These are phyloP conservation scores for Nebria ingens DNA, from an alignment of 1,140 invertebrate species.

Conservation along the genomic window DNA sequence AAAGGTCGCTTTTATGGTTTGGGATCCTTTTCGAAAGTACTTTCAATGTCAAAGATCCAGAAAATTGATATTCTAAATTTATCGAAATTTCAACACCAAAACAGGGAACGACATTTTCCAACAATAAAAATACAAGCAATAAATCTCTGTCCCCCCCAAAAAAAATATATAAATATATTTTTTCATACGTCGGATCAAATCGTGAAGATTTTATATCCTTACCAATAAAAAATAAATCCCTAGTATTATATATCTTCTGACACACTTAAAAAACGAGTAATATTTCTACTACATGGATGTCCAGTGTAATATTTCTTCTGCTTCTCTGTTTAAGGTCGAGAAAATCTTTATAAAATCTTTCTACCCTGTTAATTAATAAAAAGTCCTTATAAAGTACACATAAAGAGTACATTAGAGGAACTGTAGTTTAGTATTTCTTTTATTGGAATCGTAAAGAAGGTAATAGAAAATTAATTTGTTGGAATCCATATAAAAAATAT, in stretches of 20 bases:
- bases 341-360: no score
- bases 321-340: neutral
- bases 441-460: no score
- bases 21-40: neutral
- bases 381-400: neutral
- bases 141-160: neutral
- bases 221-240: slow-evolving; percentile 7
- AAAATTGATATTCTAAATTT: neutral
- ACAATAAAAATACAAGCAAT: slow-evolving; percentile 1
- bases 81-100: neutral
- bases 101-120: no score
- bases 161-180: neutral
- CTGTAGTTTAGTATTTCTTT: neutral
- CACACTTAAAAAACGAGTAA: neutral
- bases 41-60: neutral
- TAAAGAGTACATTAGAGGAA: neutral
- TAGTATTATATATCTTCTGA: neutral
- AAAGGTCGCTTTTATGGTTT: neutral
- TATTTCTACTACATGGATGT: neutral
- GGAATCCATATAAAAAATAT: no score
- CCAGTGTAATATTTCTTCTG: neutral
- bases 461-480: no score
- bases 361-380: no score
- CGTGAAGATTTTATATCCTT: neutral
- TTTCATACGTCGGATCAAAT: neutral